phyloP scores from a whole-genome alignment of 2,888 invertebrate species.

The Cheilosia vernalis region DNA sequence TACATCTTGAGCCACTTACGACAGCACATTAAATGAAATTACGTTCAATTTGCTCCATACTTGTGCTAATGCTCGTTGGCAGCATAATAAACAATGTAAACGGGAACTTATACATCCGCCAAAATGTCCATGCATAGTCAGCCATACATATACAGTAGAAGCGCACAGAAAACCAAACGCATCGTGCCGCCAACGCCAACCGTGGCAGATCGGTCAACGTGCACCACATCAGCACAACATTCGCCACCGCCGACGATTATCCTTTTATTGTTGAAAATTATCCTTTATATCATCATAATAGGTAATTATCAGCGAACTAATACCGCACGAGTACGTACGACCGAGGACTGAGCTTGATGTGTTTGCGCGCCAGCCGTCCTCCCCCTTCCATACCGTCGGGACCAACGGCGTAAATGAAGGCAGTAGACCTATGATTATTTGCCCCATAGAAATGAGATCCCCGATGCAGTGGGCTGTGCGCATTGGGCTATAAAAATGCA shows the following conservation, averaged over 20 bases:
- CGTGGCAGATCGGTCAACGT: slow-evolving; percentile 52
- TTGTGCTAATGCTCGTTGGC: slow-evolving; percentile 58
- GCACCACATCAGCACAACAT: slow-evolving; percentile 60
- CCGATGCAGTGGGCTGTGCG: slow-evolving; percentile 40
- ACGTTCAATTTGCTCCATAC: slow-evolving; percentile 66
- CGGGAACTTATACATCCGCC: slow-evolving; percentile 28
- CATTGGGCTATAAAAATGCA: slow-evolving; percentile 66
- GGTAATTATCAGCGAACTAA: slow-evolving; percentile 76
- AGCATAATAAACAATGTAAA: slow-evolving; percentile 59
- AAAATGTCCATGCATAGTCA: slow-evolving; percentile 20
- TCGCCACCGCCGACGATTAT: slow-evolving; percentile 74
- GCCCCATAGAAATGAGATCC: slow-evolving; percentile 56
- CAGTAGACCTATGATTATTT: slow-evolving; percentile 72
- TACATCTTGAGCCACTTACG: slow-evolving; percentile 59
- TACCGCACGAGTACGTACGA: slow-evolving; percentile 70
- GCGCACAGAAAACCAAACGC: slow-evolving; percentile 5
- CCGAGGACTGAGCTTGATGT: background rate
- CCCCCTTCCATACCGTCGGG: slow-evolving; percentile 22
- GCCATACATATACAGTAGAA: background rate
- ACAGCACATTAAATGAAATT: slow-evolving; percentile 67
- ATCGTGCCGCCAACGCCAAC: slow-evolving; percentile 39
- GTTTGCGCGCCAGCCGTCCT: slow-evolving; percentile 5
- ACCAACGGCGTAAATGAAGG: slow-evolving; percentile 40
- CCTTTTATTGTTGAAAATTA: slow-evolving; percentile 76
- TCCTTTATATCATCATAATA: slow-evolving; percentile 76